phyloP scores from a whole-genome alignment of 2,888 invertebrate species.

The Polia nebulosa region DNA sequence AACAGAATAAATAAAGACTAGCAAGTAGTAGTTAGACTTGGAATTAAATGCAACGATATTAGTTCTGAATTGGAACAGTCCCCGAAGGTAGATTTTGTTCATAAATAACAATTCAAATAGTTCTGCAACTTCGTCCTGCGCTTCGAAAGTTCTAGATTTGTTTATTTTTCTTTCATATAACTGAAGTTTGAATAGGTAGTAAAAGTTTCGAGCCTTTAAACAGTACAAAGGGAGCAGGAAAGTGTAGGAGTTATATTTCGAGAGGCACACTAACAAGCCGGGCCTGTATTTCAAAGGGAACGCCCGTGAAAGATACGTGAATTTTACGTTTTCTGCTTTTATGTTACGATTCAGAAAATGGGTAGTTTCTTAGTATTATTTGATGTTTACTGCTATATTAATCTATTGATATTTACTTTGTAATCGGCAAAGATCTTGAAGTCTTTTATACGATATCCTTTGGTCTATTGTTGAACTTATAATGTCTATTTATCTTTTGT shows the following conservation, averaged over 20 bases:
- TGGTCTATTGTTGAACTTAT: neutral
- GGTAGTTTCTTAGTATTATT: slow-evolving; percentile 33
- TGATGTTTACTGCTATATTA: slow-evolving; percentile 21
- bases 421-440: slow-evolving; percentile 9
- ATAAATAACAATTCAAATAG: slow-evolving; percentile 48
- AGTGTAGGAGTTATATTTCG: slow-evolving; percentile 67
- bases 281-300: slow-evolving; percentile 66
- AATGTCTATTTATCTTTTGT: slow-evolving; percentile 12
- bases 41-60: slow-evolving; percentile 7
- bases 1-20: neutral
- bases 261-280: slow-evolving; percentile 67
- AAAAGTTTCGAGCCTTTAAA: slow-evolving; percentile 61
- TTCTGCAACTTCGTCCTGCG: slow-evolving; percentile 39
- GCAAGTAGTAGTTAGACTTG: neutral
- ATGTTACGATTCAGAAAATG: slow-evolving; percentile 39
- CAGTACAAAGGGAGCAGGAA: slow-evolving; percentile 62
- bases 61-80: slow-evolving; percentile 3
- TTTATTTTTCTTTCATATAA: slow-evolving; percentile 56
- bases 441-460: slow-evolving; percentile 19
- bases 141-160: slow-evolving; percentile 51
- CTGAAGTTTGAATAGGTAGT: slow-evolving; percentile 48
- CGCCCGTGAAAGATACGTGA: slow-evolving; percentile 45
- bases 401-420: slow-evolving; percentile 18
- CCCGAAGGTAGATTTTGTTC: slow-evolving; percentile 27
- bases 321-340: slow-evolving; percentile 43